Evolutionary conservation across 2,888 invertebrate genomes (phyloP), one percentile per base, ranked within the genome.

Genomic region (Orthonevra nobilis): DNA sequence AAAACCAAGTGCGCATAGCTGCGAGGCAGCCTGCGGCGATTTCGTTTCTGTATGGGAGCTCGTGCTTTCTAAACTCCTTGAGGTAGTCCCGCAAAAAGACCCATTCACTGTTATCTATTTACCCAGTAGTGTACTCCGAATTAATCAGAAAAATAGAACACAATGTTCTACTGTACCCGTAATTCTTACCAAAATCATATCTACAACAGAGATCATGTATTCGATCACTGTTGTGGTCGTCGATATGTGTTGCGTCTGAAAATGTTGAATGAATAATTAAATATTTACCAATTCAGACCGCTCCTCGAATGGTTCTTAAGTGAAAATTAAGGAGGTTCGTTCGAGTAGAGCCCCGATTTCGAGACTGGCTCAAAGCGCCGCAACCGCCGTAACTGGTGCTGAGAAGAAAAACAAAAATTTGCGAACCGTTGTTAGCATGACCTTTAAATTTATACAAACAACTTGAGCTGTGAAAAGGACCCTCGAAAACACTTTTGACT

Each of bases 21-120:
- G 10, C 20, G 32, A 52, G 17, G 12, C 9, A 6, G 30, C 48
- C 64, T 32, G 15, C 5, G 64, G 64, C 52, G 3, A 26, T 26
- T 42, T 26, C n/a, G n/a, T n/a, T n/a, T n/a, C n/a, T n/a, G n/a
- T n/a, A n/a, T n/a, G n/a, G n/a, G 7, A 32, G 17, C 23, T 34
- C 50, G 15, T 64, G 32, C 64, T 64, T 64, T 64, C 64, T 64
- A 64, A 52, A 64, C 64, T 64, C 64, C 52, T 64, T 64, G 64
- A 64, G 64, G 64, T 64, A 52, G 52, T 64, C 64, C 64, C 52
- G 42, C 52, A 52, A 58, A 58, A 58, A 42, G 10, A 42, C 23
- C 30, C 23, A 64, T 64, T 52, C 52, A 64, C 64, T 34, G 64
- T 64, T 58, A 44, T 14, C 6, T 60, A 36, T 40, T 48, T 42